Evolutionary conservation across 1,140 invertebrate genomes (phyloP).

Genomic region (Euwallacea fornicatus): DNA sequence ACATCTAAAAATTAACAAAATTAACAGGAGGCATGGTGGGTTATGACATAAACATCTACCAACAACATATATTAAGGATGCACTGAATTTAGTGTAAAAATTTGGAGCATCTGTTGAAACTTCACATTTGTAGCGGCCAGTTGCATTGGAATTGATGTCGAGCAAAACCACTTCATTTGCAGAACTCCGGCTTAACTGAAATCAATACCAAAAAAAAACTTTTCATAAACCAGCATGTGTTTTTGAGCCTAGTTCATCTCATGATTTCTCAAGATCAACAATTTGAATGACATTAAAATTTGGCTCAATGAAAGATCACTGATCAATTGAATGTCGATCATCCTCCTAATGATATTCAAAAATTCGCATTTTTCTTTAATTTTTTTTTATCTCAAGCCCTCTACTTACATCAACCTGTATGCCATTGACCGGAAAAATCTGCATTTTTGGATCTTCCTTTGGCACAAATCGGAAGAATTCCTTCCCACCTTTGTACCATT

Average conservation of each 20-base stretch:
- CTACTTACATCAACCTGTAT: slow-evolving; percentile 72
- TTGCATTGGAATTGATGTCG: slow-evolving; percentile 65
- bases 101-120: slow-evolving; percentile 72
- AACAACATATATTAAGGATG: slow-evolving; percentile 68
- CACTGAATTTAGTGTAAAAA: slow-evolving; percentile 67
- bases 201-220: slow-evolving; percentile 34
- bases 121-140: slow-evolving; percentile 73
- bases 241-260: no score
- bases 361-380: no score
- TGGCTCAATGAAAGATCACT: not conserved
- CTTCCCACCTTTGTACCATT: slow-evolving; percentile 78
- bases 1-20: slow-evolving; percentile 43
- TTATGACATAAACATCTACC: slow-evolving; percentile 56
- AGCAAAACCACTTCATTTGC: slow-evolving; percentile 66
- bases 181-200: slow-evolving; percentile 62
- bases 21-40: not conserved
- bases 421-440: slow-evolving; percentile 63
- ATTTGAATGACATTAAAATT: no score
- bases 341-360: no score
- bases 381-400: no score
- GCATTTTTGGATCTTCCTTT: slow-evolving; percentile 69
- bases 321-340: no score
- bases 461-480: slow-evolving; percentile 78
- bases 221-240: not conserved
- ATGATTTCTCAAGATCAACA: no score